Base-by-base conservation (phyloP, 2,888 invertebrate genomes). In the Cryptus viduatorius region DNA sequence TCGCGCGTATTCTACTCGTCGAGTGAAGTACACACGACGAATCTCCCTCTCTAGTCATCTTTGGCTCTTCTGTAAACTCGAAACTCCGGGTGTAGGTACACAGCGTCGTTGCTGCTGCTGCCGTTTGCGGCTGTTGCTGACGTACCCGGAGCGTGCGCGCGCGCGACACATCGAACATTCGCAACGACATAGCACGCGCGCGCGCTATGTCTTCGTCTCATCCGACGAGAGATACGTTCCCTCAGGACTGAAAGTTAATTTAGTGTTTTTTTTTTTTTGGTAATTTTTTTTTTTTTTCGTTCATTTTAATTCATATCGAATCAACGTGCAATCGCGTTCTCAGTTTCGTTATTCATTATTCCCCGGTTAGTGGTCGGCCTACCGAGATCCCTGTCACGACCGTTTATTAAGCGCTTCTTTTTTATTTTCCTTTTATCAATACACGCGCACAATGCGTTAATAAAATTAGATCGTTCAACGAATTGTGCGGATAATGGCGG, bases 201-300 rank as follows among this genome's bases (percentile, higher is more conserved):
- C 79, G 82, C 84, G 84, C 67, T 68, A 82, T 85, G 82, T 53
- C 68, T 67, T 79, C 69, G 79, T 81, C 79, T 82, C 68, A 42
- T 61, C 76, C 76, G 68, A 76, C 31, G 59, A 59, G 75, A 67
- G 73, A 79, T 69, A 7, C 50, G 50, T 82, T 87, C 87, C 84
- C 83, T 82, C 76, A 82, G 87, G 84, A 87, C 81, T 83, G 86
- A 65, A 79, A 82, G 81, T 82, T 72, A 50, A 79, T 75, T 87
- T 46, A 59, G 69, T 71, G 42, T 64, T 64, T 77, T 75, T 84
- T 84, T 82, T 50, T 29, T n/a, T 42, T 69, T 14, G 24, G 16
- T 14, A 5, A 31, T 50, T 44, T 46, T 56, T 46, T 53, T 16
- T 24, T 31, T 29, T 65, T 42, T 29, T 29, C 65, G 71, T 61